These are phyloP conservation scores for Sebastes fasciatus DNA, from an alignment of 2,113 vertebrate species.

Conservation along the genomic window DNA sequence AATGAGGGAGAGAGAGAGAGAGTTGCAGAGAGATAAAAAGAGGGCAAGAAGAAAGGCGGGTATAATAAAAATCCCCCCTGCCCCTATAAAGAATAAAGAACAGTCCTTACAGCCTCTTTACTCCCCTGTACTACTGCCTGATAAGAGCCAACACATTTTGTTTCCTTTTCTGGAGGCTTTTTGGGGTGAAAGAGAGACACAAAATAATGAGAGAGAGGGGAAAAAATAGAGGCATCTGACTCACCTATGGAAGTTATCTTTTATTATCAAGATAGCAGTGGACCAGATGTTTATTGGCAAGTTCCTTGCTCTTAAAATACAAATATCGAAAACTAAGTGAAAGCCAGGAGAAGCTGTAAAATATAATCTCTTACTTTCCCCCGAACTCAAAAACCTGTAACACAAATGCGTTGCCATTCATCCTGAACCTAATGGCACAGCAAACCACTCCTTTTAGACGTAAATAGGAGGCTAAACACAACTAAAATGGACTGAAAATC, in stretches of 20 bases:
- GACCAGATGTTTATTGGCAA: not conserved
- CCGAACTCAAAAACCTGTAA: not conserved
- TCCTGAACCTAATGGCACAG: constrained; percentile 57
- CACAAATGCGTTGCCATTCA: constrained; percentile 35
- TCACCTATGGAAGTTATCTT: not conserved
- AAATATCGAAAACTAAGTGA: not conserved
- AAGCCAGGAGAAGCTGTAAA: not conserved
- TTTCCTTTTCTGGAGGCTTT: not conserved
- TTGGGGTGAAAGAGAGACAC: not conserved
- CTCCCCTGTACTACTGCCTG: constrained; percentile 17
- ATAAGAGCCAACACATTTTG: constrained; percentile 22
- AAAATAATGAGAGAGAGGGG: not conserved
- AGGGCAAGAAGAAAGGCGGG: constrained; percentile 47
- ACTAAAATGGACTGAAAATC: constrained; percentile 65
- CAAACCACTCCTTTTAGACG: constrained; percentile 47
- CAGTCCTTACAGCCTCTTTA: constrained; percentile 33
- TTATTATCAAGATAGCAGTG: not conserved
- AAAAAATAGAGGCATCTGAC: not conserved
- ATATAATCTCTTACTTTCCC: not conserved
- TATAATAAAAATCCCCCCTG: constrained; percentile 38
- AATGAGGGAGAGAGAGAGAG: constrained; percentile 31
- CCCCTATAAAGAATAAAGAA: constrained; percentile 51
- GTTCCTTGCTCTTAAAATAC: not conserved
- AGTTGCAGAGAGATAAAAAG: constrained; percentile 61
- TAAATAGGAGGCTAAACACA: constrained; percentile 63